These are phyloP conservation scores for Popillia japonica DNA, from an alignment of 1,140 invertebrate species.

Conservation along the genomic window DNA sequence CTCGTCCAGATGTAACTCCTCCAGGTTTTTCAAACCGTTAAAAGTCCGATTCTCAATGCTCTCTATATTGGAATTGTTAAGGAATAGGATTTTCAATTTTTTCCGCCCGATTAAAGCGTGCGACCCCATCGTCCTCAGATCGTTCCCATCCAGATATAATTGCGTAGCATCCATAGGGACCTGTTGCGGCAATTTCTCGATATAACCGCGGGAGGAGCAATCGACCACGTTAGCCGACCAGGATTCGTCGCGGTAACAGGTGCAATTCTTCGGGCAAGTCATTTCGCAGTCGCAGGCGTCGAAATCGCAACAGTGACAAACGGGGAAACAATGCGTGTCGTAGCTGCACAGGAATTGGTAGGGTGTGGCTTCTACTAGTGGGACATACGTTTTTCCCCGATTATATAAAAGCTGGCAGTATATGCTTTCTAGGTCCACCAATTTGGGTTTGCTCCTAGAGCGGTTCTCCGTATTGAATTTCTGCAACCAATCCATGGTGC, in stretches of 20 bases:
- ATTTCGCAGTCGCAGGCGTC: slow-evolving; percentile 95
- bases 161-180: slow-evolving; percentile 94
- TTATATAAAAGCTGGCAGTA: slow-evolving; percentile 89
- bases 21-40: slow-evolving; percentile 83
- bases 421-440: slow-evolving; percentile 88
- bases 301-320: slow-evolving; percentile 94
- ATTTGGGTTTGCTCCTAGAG: slow-evolving; percentile 80
- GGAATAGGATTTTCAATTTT: slow-evolving; percentile 80
- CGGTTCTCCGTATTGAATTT: slow-evolving; percentile 81
- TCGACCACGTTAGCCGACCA: slow-evolving; percentile 94
- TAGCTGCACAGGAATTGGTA: slow-evolving; percentile 93
- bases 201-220: slow-evolving; percentile 80
- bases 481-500: slow-evolving; percentile 85
- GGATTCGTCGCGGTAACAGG: slow-evolving; percentile 91
- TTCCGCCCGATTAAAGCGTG: slow-evolving; percentile 92
- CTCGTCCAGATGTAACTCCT: slow-evolving; percentile 72
- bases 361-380: slow-evolving; percentile 82
- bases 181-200: slow-evolving; percentile 76
- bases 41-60: slow-evolving; percentile 89
- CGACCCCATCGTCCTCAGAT: slow-evolving; percentile 77
- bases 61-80: slow-evolving; percentile 88
- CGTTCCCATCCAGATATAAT: slow-evolving; percentile 88
- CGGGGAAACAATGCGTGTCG: slow-evolving; percentile 86
- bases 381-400: slow-evolving; percentile 78
- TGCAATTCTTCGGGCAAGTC: slow-evolving; percentile 90